Base-by-base conservation (phyloP, 2,888 invertebrate genomes). In the Philaethria dido region DNA sequence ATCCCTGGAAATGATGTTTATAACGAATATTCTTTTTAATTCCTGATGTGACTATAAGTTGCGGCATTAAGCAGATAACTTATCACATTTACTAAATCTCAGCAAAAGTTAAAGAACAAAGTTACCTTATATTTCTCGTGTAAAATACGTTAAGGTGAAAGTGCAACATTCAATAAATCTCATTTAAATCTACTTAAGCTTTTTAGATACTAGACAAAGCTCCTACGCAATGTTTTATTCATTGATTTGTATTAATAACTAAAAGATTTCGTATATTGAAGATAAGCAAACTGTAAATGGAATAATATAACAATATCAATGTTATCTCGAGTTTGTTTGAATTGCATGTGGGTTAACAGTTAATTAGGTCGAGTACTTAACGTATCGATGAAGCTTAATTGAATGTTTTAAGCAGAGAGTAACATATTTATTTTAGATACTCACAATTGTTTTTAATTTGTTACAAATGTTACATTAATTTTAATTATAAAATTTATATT, bases 351-450 rank as follows among this genome's bases (percentile, higher is more conserved):
- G 87, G 88, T 86, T 86, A 87, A 83, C 82, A 77, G 81, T 80
- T 85, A 89, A 88, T 84, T 83, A 79, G 89, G 88, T 85, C 87
- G 83, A 85, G 84, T 80, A 81, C 80, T 80, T 78, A 70, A 75
- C 72, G 75, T 73, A 66, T 70, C 80, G 77, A 80, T 80, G 75
- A 75, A 76, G 77, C 77, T 76, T 75, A 80, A 81, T 82, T 80
- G 83, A 83, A 83, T 80, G 74, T 69, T 75, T 69, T 62, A 64
- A 61, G 66, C 64, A 64, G 44, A 60, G 60, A 16, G 4, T 59
- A 13, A 55, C 36, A 20, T 57, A 42, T 42, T 57, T 57, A 36
- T 55, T 39, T 20, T 54, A 36, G 14, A 14, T 14, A 8, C 18
- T 36, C 2, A 36, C 33, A 36, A n/a, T n/a, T n/a, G n/a, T n/a